A percentile compares a stretch with the other conserved stretches of the same genome.
phyloP scores from a whole-genome alignment of 2,113 vertebrate genomes.

The Irena cyanogastra region DNA sequence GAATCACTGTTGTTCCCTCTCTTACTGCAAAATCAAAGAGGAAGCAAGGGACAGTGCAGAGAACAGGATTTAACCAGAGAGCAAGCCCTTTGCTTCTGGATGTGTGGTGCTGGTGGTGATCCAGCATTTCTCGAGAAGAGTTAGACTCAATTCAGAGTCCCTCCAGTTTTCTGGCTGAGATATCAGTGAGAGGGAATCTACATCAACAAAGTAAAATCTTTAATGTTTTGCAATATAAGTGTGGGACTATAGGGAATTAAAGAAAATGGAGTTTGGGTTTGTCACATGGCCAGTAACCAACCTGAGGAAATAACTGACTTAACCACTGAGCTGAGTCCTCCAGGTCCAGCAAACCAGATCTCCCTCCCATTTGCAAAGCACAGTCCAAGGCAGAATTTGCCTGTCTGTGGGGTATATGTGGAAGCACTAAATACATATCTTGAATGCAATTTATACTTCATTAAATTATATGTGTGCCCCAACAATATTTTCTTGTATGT shows the following conservation, averaged over 20 bases:
- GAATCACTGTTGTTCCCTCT: neutral
- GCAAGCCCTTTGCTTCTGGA: neutral
- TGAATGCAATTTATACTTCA: neutral
- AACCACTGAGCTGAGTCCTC: neutral
- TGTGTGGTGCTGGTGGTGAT: rapidly evolving
- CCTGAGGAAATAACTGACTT: neutral
- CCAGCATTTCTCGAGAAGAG: neutral
- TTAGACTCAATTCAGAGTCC: neutral
- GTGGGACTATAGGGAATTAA: neutral
- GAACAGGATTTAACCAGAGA: neutral
- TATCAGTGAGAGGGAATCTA: neutral
- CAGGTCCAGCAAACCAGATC: neutral
- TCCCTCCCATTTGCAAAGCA: neutral
- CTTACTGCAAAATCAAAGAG: neutral
- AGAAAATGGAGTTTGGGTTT: neutral
- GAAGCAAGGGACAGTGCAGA: neutral
- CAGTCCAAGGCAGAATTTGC: neutral
- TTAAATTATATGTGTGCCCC: neutral
- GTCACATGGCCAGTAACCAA: rapidly evolving
- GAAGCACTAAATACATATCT: neutral
- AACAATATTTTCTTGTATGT: neutral
- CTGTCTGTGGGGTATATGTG: neutral
- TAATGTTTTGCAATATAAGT: neutral
- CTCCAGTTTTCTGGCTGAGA: neutral
- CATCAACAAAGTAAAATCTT: neutral